phyloP scores from a whole-genome alignment of 2,888 invertebrate species.

The Pherbina coryleti region DNA sequence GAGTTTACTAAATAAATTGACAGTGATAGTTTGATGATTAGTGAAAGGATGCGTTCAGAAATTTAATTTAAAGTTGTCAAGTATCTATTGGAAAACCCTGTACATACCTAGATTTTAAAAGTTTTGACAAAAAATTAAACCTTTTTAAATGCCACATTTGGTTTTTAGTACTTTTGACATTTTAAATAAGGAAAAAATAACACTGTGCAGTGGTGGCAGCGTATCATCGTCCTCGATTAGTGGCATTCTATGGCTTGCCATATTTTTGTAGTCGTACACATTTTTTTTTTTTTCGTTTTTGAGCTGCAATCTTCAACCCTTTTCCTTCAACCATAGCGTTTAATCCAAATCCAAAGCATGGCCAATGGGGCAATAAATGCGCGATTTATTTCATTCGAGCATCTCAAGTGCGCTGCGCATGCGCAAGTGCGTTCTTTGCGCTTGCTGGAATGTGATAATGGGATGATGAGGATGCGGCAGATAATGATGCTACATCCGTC shows the following conservation, averaged over 20 bases:
- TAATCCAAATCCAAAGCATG: not conserved
- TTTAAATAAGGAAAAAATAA: too few relatives aligned
- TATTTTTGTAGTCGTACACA: not conserved
- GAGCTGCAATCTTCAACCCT: not conserved
- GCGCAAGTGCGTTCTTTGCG: conserved; percentile 47
- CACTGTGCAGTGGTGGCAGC: not conserved
- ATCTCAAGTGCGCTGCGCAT: conserved; percentile 34
- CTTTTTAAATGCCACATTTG: too few relatives aligned
- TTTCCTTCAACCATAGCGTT: not conserved
- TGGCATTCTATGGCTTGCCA: conserved; percentile 11
- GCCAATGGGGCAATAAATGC: conserved; percentile 29
- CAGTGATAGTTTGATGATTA: too few relatives aligned
- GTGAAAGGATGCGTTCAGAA: too few relatives aligned
- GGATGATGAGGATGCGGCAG: conserved; percentile 47
- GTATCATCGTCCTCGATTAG: conserved; percentile 17
- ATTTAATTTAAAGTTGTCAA: too few relatives aligned
- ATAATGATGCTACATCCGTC: conserved; percentile 17
- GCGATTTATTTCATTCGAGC: conserved; percentile 37
- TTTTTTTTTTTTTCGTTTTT: too few relatives aligned
- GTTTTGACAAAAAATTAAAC: too few relatives aligned
- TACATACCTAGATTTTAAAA: too few relatives aligned
- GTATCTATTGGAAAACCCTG: too few relatives aligned
- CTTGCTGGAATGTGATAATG: conserved; percentile 50
- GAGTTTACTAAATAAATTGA: too few relatives aligned
- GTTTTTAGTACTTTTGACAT: too few relatives aligned